Evolutionary conservation across 2,888 invertebrate species (phyloP).

Genomic region (Acronicta aceris): DNA sequence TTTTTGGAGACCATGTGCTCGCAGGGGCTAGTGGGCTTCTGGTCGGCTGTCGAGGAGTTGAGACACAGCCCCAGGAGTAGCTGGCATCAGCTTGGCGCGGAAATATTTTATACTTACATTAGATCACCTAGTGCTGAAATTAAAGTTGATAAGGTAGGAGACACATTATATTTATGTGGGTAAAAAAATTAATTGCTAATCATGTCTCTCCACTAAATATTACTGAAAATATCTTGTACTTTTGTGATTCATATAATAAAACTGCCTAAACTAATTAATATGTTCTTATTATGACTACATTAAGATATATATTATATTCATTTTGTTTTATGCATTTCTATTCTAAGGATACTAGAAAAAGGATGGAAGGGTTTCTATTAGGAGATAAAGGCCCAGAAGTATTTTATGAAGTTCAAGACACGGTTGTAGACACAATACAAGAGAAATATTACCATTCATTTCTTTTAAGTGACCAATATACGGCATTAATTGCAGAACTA

Average conservation of each 20-base stretch:
- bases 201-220: too few species aligned
- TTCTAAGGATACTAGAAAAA: conserved; percentile 91
- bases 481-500: conserved; percentile 91
- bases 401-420: conserved; percentile 95
- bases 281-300: too few species aligned
- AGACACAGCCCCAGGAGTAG: conserved; percentile 92
- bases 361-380: conserved; percentile 96
- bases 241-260: too few species aligned
- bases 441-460: conserved; percentile 97
- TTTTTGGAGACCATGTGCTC: conserved; percentile 95
- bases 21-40: conserved; percentile 95
- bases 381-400: conserved; percentile 96
- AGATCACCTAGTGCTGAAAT: conserved; percentile 94
- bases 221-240: too few species aligned
- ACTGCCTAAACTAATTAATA: too few species aligned
- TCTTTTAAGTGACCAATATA: conserved; percentile 95
- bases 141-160: conserved; percentile 92
- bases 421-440: conserved; percentile 93
- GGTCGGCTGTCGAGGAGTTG: conserved; percentile 95
- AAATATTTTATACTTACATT: conserved; percentile 97
- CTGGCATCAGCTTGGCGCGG: conserved; percentile 96
- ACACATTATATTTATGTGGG: too few species aligned
- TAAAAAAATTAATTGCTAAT: too few species aligned
- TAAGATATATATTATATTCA: background rate
- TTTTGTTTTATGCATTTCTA: background rate